Evolutionary conservation across 2,797 vertebrate genomes (phyloP).

Genomic region (Poeciliopsis gracilis): DNA sequence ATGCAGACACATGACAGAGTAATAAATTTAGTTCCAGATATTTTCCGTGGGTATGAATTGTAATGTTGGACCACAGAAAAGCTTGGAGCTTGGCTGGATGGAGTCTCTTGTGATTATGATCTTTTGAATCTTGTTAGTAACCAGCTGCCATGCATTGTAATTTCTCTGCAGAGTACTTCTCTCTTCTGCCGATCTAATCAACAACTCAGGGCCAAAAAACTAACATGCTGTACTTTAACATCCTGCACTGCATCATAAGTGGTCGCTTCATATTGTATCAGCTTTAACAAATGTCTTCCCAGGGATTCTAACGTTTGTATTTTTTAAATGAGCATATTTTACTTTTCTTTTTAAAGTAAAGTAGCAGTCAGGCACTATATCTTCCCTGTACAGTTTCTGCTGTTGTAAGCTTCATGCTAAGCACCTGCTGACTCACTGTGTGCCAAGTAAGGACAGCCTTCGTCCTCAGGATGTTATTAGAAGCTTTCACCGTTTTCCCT

Average conservation of each 20-base stretch:
- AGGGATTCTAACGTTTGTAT: background rate
- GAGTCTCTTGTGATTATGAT: background rate
- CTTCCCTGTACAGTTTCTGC: background rate
- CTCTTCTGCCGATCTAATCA: background rate
- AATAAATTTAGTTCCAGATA: background rate
- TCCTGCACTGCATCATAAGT: background rate
- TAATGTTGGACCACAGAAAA: background rate
- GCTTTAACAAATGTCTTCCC: background rate
- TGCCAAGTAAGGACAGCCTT: slow-evolving; percentile 3
- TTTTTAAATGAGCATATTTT: background rate
- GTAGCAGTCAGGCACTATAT: background rate
- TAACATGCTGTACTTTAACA: background rate
- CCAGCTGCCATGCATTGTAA: background rate
- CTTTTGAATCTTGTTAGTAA: background rate
- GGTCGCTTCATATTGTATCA: background rate
- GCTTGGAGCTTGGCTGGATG: background rate
- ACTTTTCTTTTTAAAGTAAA: background rate
- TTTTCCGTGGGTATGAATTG: background rate
- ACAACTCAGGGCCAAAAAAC: background rate
- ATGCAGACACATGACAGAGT: background rate
- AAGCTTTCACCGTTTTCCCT: background rate
- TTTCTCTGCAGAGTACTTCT: background rate
- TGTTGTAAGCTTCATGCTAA: background rate
- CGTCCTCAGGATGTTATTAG: background rate
- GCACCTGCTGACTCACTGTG: background rate